These are phyloP conservation scores for Peromyscus maniculatus DNA, from an alignment of 2,113 vertebrate genomes.

Conservation along the genomic window DNA sequence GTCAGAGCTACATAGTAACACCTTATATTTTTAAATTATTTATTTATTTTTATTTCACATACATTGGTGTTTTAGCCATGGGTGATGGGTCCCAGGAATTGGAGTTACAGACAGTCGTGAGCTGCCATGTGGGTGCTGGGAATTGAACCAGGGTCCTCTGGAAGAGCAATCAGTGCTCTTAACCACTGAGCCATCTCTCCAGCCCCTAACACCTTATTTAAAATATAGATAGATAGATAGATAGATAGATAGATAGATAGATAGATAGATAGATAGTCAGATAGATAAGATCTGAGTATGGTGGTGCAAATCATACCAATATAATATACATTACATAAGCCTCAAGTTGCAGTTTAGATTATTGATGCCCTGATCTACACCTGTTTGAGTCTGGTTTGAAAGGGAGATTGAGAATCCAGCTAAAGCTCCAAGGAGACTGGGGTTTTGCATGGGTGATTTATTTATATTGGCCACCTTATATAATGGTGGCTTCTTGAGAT, in stretches of 20 bases:
- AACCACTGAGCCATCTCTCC: too few species aligned
- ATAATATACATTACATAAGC: background rate
- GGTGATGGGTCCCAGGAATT: too few species aligned
- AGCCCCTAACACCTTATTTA: background rate
- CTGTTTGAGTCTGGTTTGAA: constrained; percentile 31
- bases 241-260: too few species aligned
- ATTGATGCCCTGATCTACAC: background rate
- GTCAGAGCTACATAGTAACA: background rate
- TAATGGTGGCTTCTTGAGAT: background rate
- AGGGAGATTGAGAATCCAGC: background rate
- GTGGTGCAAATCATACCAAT: background rate
- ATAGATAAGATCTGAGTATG: background rate
- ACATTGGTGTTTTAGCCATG: too few species aligned
- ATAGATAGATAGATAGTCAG: too few species aligned
- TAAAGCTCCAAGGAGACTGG: background rate
- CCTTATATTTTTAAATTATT: background rate
- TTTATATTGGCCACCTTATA: background rate
- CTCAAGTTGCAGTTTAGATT: background rate
- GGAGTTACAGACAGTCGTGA: too few species aligned
- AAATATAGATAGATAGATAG: background rate
- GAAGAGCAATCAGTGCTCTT: too few species aligned
- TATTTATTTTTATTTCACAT: too few species aligned
- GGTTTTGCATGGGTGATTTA: background rate
- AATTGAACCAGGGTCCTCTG: too few species aligned
- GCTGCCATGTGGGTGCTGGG: too few species aligned